Percentiles rank a stretch among this genome's conserved stretches.
These are phyloP conservation scores for Balaeniceps rex DNA, from an alignment of 2,113 vertebrate genomes.

Conservation along the genomic window DNA sequence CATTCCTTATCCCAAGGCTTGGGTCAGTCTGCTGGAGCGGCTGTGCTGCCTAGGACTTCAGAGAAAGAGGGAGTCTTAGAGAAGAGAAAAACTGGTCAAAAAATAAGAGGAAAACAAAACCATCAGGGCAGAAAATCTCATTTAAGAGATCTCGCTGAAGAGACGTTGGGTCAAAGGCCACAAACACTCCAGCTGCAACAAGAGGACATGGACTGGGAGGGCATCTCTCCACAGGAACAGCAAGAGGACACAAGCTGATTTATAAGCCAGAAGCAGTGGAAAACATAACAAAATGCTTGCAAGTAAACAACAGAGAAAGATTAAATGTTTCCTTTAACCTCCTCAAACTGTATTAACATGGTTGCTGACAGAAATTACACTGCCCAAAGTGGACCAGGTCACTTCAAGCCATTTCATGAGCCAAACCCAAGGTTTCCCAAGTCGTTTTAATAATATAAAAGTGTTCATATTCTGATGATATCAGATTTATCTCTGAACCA, in stretches of 20 bases:
- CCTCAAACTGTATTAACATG: neutral
- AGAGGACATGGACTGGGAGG: neutral
- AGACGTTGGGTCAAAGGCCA: neutral
- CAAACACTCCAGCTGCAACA: neutral
- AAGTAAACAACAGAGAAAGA: neutral
- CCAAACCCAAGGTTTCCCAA: neutral
- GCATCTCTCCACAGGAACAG: neutral
- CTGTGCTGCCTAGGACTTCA: neutral
- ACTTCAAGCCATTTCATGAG: neutral
- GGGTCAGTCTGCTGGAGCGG: neutral
- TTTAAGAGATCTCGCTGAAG: neutral
- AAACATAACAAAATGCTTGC: neutral
- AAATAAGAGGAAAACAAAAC: neutral
- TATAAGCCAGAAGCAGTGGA: neutral
- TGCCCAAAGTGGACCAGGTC: neutral
- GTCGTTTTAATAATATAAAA: neutral
- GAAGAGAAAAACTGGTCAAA: neutral
- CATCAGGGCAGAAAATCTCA: neutral
- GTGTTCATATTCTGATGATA: neutral
- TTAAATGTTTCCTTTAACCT: neutral
- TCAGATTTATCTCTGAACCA: neutral
- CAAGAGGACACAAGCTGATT: neutral
- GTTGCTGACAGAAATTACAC: neutral
- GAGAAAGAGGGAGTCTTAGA: neutral
- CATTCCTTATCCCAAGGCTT: neutral